phyloP scores from a whole-genome alignment of 2,797 vertebrate species.

The Eidolon dupreanum region DNA sequence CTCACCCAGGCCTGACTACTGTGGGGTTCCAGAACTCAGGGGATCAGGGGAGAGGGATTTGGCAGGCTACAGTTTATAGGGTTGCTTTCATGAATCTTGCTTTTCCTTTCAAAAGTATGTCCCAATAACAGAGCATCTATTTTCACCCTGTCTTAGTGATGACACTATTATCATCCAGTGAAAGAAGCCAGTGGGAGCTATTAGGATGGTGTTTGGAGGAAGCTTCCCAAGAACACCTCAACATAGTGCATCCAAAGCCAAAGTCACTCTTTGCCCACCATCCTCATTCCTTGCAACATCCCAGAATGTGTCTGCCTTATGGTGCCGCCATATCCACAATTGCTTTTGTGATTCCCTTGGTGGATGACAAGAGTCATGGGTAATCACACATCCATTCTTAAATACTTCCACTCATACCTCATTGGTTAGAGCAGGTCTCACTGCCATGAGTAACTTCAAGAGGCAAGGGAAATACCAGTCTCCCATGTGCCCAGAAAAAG shows the following conservation, averaged over 20 bases:
- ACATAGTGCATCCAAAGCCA: neutral
- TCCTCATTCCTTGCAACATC: too few relatives aligned
- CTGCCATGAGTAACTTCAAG: neutral
- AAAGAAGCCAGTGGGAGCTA: neutral
- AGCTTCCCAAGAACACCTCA: neutral
- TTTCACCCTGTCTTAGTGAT: neutral
- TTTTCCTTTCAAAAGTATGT: neutral
- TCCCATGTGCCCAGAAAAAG: neutral
- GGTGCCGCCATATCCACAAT: neutral
- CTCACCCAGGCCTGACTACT: neutral
- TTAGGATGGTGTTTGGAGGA: neutral
- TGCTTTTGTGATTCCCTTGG: neutral
- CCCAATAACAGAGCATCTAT: neutral
- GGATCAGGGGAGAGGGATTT: neutral
- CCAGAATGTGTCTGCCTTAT: neutral
- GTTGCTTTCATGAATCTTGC: neutral
- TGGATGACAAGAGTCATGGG: neutral
- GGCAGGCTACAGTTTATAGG: neutral
- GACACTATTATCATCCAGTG: neutral
- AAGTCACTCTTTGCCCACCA: neutral
- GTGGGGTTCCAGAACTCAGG: too few relatives aligned
- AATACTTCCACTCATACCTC: neutral
- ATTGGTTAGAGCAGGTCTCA: neutral
- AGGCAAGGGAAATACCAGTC: neutral
- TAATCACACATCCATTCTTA: neutral